Base-by-base conservation (phyloP, 2,797 vertebrate genomes). In the Malurus splendens region DNA sequence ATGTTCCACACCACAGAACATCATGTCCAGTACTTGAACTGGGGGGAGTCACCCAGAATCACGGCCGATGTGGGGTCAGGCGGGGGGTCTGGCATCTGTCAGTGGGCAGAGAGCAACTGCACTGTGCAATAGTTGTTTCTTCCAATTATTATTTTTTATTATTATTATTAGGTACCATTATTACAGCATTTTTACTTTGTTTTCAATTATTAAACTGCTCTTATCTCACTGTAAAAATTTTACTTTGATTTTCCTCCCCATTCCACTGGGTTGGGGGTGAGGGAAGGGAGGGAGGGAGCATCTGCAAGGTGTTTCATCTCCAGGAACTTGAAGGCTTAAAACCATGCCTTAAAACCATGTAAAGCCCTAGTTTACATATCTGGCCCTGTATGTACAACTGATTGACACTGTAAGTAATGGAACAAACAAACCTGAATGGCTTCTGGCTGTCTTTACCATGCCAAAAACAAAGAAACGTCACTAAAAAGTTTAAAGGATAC, bases 31-130 rank as follows among this genome's bases (percentile, higher is more conserved):
- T 54, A 32, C 10, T 8, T 32, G 13, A 54, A 54, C 30, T 54
- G 15, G 7, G 18, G 32, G 7, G 4, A 47, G 41, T 30, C 32
- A 71, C 24, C 5, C 28, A 81, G 15, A 61, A 52, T 32, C 32
- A 32, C 1, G 0, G 10, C 12, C 16, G 27, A 1, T 23, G 32
- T 32, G 32, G 32, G 32, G 32, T 32, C 32, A 32, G 32, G 32
- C 7, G 32, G 15, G 19, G 10, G 8, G 39, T 33, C 19, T 19
- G 41, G 24, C 18, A 54, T 28, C 19, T 32, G 13, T 20, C 12
- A 33, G 28, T 19, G 28, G 12, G 18, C 32, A 32, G 32, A 32
- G 32, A 32, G 32, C 32, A 32, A 32, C 32, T 32, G 32, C 32
- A 32, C 32, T 32, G 32, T 32, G 32, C 32, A 32, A 32, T 32